Base-by-base conservation (phyloP, 92 coral and sea anemone genomes). In the Siderastrea radians region DNA sequence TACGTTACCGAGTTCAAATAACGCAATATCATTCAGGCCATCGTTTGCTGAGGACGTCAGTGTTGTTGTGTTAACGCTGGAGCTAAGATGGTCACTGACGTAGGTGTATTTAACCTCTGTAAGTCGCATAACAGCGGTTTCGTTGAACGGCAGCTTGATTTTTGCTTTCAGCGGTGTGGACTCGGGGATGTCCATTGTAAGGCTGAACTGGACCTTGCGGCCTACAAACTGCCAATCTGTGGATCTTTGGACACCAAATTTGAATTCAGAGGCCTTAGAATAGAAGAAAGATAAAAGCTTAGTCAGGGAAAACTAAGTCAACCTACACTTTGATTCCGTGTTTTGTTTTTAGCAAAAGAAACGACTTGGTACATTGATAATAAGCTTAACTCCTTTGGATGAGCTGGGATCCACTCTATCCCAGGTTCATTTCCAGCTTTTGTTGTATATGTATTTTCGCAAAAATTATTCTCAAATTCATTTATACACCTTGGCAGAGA, bases 1-100 rank as follows among this genome's bases (percentile, higher is more conserved):
- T 49, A 95, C 89, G 43, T 62, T 83, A 1, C 96, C 94, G 49
- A 95, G 17, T 65, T 95, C 90, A 46, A 95, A 80, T 3, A 83
- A 73, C 50, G 92, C 87, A 19, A 81, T 87, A 71, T 93, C 96
- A 16, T 68, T 61, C 16, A 88, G 48, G 16, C 71, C 85, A 11
- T 84, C 88, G 62, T 80, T 88, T 17, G 85, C 94, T 2, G 93
- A 82, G 44, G 98, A 91, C 53, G 83, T 82, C 82, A 88, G 54
- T 51, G 64, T 52, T 8, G 88, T 85, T 8, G 86, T 49, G 75
- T 90, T 95, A 16, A 84, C 84, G 70, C 83, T 80, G 71, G 65
- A 51, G 26, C 47, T 68, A 6, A 83, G 65, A 17, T 90, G 82
- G 2, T 47, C 19, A 55, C 84, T 80, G n/a, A 65, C 84, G 45